Base-by-base conservation (phyloP, 1,140 invertebrate genomes). In the Campoletis sonorensis region DNA sequence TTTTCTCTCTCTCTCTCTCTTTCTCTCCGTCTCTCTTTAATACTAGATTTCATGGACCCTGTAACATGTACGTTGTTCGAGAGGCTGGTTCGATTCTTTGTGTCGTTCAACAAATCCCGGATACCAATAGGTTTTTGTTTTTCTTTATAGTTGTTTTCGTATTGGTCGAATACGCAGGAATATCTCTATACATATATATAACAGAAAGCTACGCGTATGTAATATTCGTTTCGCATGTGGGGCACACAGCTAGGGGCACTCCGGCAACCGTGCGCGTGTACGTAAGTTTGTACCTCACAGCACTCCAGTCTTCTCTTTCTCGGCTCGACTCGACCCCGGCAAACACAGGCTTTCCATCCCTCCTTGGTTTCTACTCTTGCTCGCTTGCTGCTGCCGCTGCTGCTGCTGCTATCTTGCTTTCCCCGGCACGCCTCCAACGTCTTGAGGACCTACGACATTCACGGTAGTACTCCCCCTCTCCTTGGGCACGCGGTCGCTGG, bases 241-340 rank as follows among this genome's bases (percentile, higher is more conserved):
- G 79, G 79, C 75, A 71, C 75, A 71, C 76, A 77, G 79, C 78
- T 21, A 77, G 30, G 73, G 72, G 68, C 30, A 61, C 78, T 79
- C 78, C 81, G 68, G 81, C 51, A 21, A 26, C 21, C 54, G 75
- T 78, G 78, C 78, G 81, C 79, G 81, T 82, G 78, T 82, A 82
- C 81, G 81, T 82, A 76, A 79, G 79, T 82, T 76, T 78, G 81
- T 82, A 82, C 81, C 81, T 82, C 78, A 82, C 85, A 81, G 79
- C 83, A 81, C 81, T 81, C 85, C 30, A 79, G 67, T 82, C 68
- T 76, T 82, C 70, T 84, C 79, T 79, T 49, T 75, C 72, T 81
- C 79, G 58, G 37, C 40, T 81, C 61, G 37, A 67, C 79, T 77
- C 72, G 79, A 54, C 58, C 72, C 67, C 79, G 75, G 68, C 54